A percentile compares a stretch with the other conserved stretches of the same genome.
phyloP scores from a whole-genome alignment of 2,888 invertebrate species.

The Plusia festucae region DNA sequence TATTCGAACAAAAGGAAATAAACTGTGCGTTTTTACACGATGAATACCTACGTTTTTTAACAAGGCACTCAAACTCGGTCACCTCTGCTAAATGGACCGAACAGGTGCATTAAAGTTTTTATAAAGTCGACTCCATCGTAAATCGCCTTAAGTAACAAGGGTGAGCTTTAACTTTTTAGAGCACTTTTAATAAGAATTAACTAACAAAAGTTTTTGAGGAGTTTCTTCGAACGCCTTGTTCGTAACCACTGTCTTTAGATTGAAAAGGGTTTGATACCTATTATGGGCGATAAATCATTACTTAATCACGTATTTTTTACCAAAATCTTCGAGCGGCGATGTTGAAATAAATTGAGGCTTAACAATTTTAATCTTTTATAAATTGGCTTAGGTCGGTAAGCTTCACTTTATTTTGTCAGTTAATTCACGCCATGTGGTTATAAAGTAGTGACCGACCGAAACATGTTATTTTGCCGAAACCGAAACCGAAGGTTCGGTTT shows the following conservation, averaged over 20 bases:
- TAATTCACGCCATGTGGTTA: constrained; percentile 26
- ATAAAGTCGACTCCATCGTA: constrained; percentile 76
- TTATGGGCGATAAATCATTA: constrained; percentile 64
- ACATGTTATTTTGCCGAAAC: no score
- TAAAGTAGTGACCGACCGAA: no score
- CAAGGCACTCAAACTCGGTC: constrained; percentile 63
- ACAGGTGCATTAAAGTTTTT: constrained; percentile 84
- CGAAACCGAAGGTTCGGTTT: no score
- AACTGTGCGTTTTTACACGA: constrained; percentile 56
- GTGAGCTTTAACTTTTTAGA: constrained; percentile 79
- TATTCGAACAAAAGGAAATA: constrained; percentile 27
- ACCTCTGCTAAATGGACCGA: constrained; percentile 79
- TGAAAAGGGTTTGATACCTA: constrained; percentile 60
- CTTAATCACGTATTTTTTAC: constrained; percentile 60
- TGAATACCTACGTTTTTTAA: constrained; percentile 51
- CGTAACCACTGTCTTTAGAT: constrained; percentile 53
- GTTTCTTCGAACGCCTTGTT: constrained; percentile 62
- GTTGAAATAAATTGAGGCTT: constrained; percentile 59
- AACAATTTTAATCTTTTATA: constrained; percentile 53
- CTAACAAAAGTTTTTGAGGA: constrained; percentile 61
- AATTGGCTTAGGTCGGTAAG: constrained; percentile 49
- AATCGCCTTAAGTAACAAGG: constrained; percentile 84
- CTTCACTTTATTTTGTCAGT: constrained; percentile 43
- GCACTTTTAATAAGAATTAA: constrained; percentile 75
- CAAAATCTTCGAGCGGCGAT: constrained; percentile 53